A percentile compares a stretch with the other conserved stretches of the same genome.
Conservation (phyloP, 2,888 invertebrate genomes). For the Tipula confusa region DNA sequence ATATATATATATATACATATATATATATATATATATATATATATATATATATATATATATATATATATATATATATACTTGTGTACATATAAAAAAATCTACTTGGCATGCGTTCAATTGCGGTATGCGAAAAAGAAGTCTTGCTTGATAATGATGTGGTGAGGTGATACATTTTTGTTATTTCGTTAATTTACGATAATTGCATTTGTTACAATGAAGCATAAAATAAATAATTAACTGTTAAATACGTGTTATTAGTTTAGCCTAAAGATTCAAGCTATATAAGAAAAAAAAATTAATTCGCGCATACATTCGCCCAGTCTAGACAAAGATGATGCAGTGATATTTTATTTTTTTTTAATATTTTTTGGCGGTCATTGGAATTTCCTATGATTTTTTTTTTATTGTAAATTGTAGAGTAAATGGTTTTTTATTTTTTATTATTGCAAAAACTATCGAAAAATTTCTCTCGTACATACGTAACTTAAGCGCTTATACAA, state of each 20-base stretch:
- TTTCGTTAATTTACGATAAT: conserved; percentile 3
- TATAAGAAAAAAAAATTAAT: not conserved
- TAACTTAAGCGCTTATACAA: not conserved
- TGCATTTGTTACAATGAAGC: not conserved
- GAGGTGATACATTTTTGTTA: not conserved
- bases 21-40: not conserved
- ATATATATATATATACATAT: not conserved
- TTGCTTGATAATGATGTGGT: not conserved
- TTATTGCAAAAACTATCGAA: not conserved
- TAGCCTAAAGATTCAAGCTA: not conserved
- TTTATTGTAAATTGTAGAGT: not conserved
- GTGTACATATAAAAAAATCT: not conserved
- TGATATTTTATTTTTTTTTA: not conserved
- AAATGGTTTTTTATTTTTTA: not conserved
- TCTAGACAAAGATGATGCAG: conserved; percentile 3
- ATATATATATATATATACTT: not conserved
- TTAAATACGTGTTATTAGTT: not conserved
- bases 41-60: not conserved
- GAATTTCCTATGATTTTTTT: not conserved
- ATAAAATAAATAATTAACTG: not conserved
- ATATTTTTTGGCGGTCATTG: not conserved
- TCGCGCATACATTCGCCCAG: not conserved
- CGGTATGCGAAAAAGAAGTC: not conserved
- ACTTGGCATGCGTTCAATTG: not conserved
- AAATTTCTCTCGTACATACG: not conserved